These are phyloP conservation scores for Hydropsyche betteni DNA, from an alignment of 2,888 invertebrate genomes.

Conservation along the genomic window DNA sequence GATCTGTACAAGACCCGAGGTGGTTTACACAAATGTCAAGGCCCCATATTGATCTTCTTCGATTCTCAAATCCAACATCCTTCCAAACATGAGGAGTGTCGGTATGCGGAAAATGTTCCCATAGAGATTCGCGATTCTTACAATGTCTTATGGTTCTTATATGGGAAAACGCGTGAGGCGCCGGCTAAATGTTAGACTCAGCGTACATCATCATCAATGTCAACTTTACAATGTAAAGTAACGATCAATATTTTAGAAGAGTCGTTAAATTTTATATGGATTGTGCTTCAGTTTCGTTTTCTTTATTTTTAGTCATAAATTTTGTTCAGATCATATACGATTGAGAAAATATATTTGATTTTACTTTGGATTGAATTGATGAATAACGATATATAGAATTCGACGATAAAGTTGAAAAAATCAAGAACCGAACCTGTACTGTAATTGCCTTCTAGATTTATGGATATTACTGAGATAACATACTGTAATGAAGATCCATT, in stretches of 20 bases:
- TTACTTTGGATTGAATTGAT: too few species aligned
- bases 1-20: conserved; percentile 34
- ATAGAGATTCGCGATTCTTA: not conserved
- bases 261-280: too few species aligned
- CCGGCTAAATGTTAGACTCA: not conserved
- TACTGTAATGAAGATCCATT: conserved; percentile 40
- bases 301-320: too few species aligned
- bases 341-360: too few species aligned
- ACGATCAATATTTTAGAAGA: too few species aligned
- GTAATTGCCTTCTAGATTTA: conserved; percentile 28
- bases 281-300: too few species aligned
- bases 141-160: not conserved
- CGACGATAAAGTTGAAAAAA: not conserved
- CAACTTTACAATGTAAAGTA: not conserved
- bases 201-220: conserved; percentile 3
- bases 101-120: conserved; percentile 36
- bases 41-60: conserved; percentile 30
- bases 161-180: not conserved
- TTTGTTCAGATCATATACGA: too few species aligned
- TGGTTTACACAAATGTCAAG: conserved; percentile 46
- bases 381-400: too few species aligned
- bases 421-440: not conserved
- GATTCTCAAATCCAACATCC: not conserved
- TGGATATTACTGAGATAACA: conserved; percentile 21
- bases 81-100: not conserved